These are phyloP conservation scores for human DNA, from an alignment of 2,113 vertebrate species.

Conservation along the genomic window DNA sequence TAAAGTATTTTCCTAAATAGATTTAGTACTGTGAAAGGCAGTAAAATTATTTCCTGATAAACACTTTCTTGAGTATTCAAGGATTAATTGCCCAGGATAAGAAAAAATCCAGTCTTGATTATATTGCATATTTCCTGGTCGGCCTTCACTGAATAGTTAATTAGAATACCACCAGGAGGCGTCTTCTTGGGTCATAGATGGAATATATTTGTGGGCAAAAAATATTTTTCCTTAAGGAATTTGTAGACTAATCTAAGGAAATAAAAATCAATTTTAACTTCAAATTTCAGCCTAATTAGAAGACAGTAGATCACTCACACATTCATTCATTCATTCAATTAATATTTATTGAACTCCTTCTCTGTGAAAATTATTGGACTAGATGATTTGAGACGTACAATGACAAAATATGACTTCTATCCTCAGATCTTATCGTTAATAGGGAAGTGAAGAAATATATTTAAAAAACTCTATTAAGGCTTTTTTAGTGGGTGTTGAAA, in stretches of 20 bases:
- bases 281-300: not conserved
- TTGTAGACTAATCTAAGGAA: not conserved
- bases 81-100: not conserved
- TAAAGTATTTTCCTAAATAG: not conserved
- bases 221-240: conserved; percentile 22
- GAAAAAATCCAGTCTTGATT: not conserved
- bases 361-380: not conserved
- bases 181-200: not conserved
- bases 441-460: not conserved
- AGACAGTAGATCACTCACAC: not conserved
- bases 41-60: conserved; percentile 18
- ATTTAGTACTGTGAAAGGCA: not conserved
- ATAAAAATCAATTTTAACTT: conserved; percentile 44
- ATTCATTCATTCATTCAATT: not conserved
- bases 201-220: conserved; percentile 15
- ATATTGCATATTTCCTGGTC: not conserved
- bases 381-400: not conserved
- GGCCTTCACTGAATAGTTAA: conserved; percentile 22
- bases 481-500: not conserved
- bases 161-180: conserved; percentile 7
- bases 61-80: not conserved
- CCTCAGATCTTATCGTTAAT: not conserved
- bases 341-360: not conserved
- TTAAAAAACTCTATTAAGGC: not conserved
- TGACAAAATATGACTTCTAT: not conserved